Base-by-base conservation (phyloP, 2,113 vertebrate species). In the Malurus elegans region DNA sequence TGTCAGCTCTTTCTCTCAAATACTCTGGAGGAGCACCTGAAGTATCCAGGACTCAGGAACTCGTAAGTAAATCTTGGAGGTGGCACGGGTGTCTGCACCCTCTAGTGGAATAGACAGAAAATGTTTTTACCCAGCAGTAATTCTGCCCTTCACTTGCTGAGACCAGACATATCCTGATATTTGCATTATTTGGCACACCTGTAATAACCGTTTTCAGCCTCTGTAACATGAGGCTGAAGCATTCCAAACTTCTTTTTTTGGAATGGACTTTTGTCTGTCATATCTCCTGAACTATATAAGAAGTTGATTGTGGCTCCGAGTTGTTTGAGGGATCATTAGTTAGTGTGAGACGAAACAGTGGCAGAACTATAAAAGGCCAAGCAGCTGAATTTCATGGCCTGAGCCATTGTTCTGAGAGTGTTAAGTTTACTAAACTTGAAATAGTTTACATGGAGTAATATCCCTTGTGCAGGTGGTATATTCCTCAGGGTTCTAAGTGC, bases 61-160 rank as follows among this genome's bases (percentile, higher is more conserved):
- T 34, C 8, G 24, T 26, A 60, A 72, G 28, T 19, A 48, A 71
- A 54, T 29, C 38, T 67, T 72, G 38, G 18, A 36, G 50, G 9
- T 19, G 86, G 60, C 38, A 31, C 4, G 14, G 6, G 19, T 79
- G 15, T 50, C 54, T 34, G 58, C 74, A 66, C 86, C 94, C 90
- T 88, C 86, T 95, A 76, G 90, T 70, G 95, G 94, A 62, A 29
- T 51, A 50, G 18, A 42, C 8, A 62, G n/a, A 92, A 93, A 86
- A 76, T 10, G 3, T 4, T 45, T 67, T 61, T 36, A 67, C 12
- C 18, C 32, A n/a, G 8, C 8, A 16, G 44, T 61, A 20, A 18
- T n/a, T 53, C 50, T 65, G 32, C 47, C 14, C 4, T 29, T 13
- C 5, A 1, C 29, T 80, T 81, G 12, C 40, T 62, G 40, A 45